phyloP scores from a whole-genome alignment of 2,888 invertebrate genomes.

The Meganola albula region DNA sequence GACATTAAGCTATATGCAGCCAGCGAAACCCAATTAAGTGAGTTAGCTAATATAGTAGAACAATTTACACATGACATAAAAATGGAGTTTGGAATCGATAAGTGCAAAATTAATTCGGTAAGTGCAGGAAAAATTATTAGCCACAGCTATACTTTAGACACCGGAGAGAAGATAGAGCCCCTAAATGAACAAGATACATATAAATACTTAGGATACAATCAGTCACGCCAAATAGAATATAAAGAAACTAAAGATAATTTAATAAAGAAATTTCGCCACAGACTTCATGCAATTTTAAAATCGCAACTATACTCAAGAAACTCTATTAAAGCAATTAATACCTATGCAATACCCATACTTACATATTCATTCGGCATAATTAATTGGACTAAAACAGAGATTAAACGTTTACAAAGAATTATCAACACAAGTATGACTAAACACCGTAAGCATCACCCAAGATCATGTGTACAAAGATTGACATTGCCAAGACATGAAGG shows the following conservation, averaged over 20 bases:
- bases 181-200: not conserved
- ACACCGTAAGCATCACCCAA: not conserved
- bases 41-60: not conserved
- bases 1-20: not conserved
- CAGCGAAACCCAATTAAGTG: not conserved
- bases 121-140: not conserved
- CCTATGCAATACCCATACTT: not conserved
- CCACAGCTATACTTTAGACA: not conserved
- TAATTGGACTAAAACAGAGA: not conserved
- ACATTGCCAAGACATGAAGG: not conserved
- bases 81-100: not conserved
- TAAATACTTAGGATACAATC: not conserved
- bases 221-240: not conserved
- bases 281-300: not conserved
- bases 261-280: not conserved
- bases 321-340: slow-evolving; percentile 1
- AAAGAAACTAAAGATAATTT: not conserved
- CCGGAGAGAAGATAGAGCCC: not conserved
- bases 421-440: not conserved
- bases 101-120: not conserved
- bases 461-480: not conserved
- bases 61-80: not conserved
- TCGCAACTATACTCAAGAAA: not conserved
- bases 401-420: not conserved
- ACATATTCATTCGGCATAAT: slow-evolving; percentile 1